These are phyloP conservation scores for Erynnis tages DNA, from an alignment of 2,888 invertebrate species.

Conservation along the genomic window DNA sequence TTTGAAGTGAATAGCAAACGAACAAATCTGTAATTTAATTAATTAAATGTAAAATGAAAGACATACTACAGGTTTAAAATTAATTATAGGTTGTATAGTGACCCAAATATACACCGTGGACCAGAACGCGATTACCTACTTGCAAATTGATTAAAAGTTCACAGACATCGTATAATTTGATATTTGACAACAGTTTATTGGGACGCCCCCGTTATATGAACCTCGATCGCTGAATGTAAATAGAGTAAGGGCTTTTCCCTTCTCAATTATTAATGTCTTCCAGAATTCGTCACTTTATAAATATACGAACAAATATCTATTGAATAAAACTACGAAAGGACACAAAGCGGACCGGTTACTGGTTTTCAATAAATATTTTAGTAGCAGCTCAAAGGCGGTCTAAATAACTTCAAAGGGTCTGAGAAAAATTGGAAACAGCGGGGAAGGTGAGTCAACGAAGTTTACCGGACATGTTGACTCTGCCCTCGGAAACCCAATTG, in stretches of 20 bases:
- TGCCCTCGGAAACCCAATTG: slow-evolving; percentile 44
- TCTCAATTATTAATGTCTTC: not conserved
- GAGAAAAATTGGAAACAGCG: slow-evolving; percentile 2
- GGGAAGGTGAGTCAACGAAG: slow-evolving; percentile 37
- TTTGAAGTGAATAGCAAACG: too few species aligned
- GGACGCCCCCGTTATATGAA: not conserved
- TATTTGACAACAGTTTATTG: not conserved
- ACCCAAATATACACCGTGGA: not conserved
- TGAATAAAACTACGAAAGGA: not conserved
- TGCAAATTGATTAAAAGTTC: not conserved
- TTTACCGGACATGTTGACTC: slow-evolving; percentile 43
- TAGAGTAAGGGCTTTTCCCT: not conserved
- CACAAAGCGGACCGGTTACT: not conserved
- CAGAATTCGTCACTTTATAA: not conserved
- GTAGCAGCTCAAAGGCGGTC: slow-evolving; percentile 20
- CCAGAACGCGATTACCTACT: not conserved
- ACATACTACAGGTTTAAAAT: too few species aligned
- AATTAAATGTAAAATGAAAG: too few species aligned
- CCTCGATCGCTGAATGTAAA: not conserved
- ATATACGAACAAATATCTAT: not conserved
- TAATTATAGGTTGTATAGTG: too few species aligned
- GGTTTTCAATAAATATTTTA: slow-evolving; percentile 30
- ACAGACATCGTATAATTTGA: slow-evolving; percentile 7
- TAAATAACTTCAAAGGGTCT: slow-evolving; percentile 23
- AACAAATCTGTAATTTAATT: too few species aligned